Evolutionary conservation across 2,888 invertebrate genomes (phyloP), one percentile per base, ranked within the genome.

Genomic region (Lamellibrachia satsuma): DNA sequence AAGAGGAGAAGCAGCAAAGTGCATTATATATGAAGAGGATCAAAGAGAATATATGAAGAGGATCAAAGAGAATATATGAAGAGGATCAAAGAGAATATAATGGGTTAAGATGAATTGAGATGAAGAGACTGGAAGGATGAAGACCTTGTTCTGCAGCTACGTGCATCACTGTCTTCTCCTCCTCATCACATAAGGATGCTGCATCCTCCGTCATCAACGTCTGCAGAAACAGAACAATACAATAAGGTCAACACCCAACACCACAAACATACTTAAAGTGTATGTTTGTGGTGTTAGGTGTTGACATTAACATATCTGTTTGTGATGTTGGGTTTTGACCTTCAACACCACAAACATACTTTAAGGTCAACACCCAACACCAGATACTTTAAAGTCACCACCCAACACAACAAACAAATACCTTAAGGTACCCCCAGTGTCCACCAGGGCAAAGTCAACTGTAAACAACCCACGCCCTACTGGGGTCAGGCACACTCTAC

Each of bases 81-180:
- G 39, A 39, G 39, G 39, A 39, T 39, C 39, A 39, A 39, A 39
- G 39, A 39, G 39, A 39, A 39, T 39, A 0, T 39, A 39, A 39
- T 39, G 39, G 39, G 39, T 39, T 75, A 55, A 55, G 75, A 75
- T 75, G 75, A 75, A 4, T 3, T 15, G 4, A 22, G 11, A 22
- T 75, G 75, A 75, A 27, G 9, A 55, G 3, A 52, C 39, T 39
- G 39, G 39, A 27, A 52, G 52, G n/a, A 90, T 3, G 75, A 7
- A 90, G 92, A 96, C 96, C 96, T 95, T 95, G 95, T 94, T 96
- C 96, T 52, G 96, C 96, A 55, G 96, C 96, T 11, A 95, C 93
- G 92, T 96, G 95, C 91, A 96, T 94, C 91, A 96, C 96, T 60
- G 96, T 96, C 94, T 96, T 96, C 15, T 96, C 96, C 55, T 96